These are phyloP conservation scores for Tursiops truncatus DNA, from an alignment of 2,113 vertebrate species.

Conservation along the genomic window DNA sequence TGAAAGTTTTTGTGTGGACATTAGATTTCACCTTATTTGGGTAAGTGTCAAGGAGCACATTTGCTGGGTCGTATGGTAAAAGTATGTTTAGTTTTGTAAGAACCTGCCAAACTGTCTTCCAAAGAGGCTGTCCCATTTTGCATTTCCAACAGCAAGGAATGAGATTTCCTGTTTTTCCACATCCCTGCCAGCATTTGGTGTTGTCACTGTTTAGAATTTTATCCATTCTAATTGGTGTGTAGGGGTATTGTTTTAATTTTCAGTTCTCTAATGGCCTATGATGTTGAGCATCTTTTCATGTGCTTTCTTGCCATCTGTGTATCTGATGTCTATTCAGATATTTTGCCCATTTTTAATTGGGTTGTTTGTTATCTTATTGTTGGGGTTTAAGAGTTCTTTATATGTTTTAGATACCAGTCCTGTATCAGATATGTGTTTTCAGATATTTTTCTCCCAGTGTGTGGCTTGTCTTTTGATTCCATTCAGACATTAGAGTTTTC, in stretches of 20 bases:
- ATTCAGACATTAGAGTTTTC: conserved; percentile 7
- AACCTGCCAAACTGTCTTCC: not conserved
- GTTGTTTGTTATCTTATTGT: not conserved
- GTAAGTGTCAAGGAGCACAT: not conserved
- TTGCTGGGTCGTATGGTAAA: not conserved
- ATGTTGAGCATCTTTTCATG: not conserved
- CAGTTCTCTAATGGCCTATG: not conserved
- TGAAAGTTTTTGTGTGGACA: not conserved
- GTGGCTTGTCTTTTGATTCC: not conserved
- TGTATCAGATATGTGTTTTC: not conserved
- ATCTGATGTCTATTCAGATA: not conserved
- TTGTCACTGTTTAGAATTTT: not conserved
- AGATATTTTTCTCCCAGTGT: not conserved
- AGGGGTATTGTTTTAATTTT: not conserved
- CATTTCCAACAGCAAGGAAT: not conserved
- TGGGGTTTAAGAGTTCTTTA: not conserved
- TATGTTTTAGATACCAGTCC: not conserved
- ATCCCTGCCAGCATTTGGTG: not conserved
- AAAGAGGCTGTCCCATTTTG: not conserved
- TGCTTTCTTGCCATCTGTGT: not conserved
- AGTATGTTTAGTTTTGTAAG: not conserved
- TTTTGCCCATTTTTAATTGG: not conserved
- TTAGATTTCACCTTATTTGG: not conserved
- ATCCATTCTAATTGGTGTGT: not conserved
- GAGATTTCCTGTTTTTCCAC: not conserved